These are phyloP conservation scores for Drosophila grimshawi DNA, from an alignment of 1,140 invertebrate genomes.

Conservation along the genomic window DNA sequence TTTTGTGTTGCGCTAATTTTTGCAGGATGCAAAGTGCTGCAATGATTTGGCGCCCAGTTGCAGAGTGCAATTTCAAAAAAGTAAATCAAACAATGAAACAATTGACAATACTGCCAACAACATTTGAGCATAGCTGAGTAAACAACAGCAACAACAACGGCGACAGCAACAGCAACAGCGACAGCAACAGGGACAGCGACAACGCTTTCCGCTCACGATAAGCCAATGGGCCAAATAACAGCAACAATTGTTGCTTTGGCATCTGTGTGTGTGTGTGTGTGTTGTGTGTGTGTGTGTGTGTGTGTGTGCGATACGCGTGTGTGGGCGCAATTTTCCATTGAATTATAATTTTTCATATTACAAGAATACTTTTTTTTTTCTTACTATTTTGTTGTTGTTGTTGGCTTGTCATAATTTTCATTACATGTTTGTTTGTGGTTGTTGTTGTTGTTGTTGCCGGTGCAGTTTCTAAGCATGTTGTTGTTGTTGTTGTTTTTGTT, in stretches of 20 bases:
- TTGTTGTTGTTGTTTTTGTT: conserved; percentile 53
- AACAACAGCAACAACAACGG: conserved; percentile 33
- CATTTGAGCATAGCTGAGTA: neutral
- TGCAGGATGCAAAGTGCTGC: conserved; percentile 16
- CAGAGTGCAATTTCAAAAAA: neutral
- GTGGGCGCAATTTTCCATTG: conserved; percentile 84
- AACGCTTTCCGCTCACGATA: conserved; percentile 74
- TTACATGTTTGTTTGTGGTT: conserved; percentile 68
- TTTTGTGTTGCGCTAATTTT: neutral
- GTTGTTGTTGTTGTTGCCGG: conserved; percentile 32
- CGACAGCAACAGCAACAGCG: conserved; percentile 39
- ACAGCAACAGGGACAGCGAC: conserved; percentile 54
- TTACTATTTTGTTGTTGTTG: conserved; percentile 42
- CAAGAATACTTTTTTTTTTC: conserved; percentile 11
- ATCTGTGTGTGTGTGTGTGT: too few species aligned
- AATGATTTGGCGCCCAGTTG: conserved; percentile 10
- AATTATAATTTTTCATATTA: conserved; percentile 77
- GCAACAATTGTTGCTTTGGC: conserved; percentile 25
- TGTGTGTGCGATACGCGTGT: conserved; percentile 58
- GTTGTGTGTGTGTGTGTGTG: conserved; percentile 6
- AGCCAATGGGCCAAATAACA: conserved; percentile 39
- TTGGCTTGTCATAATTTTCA: conserved; percentile 82
- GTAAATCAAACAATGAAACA: conserved; percentile 28
- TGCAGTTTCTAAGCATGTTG: conserved; percentile 58
- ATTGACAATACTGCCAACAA: conserved; percentile 36